Base-by-base conservation (phyloP, 1,140 invertebrate species). In the Drosophila pruinosa region DNA sequence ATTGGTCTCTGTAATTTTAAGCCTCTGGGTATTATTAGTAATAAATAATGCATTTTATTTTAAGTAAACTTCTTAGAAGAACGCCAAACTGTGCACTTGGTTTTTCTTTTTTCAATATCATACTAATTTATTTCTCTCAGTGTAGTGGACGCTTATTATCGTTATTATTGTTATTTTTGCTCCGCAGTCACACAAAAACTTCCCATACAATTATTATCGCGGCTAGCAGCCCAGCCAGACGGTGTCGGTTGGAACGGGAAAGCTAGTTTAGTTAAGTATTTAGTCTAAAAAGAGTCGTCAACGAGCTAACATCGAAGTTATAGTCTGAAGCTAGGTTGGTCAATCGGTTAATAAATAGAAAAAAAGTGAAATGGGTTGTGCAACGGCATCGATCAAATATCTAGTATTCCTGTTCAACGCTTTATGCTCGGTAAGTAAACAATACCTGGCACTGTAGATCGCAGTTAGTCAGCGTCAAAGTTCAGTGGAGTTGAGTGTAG, bases 341-440 rank as follows among this genome's bases (percentile, higher is more conserved):
- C 41, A 10, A n/a, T 6, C 14, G 19, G 19, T 28, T 36, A 64
- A 22, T 53, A 52, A 21, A 19, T 15, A 34, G 12, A 39, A 1
- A 7, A 22, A 10, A 52, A 50, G 17, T 12, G 34, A 38, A 61
- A 89, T 89, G 86, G 75, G 75, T 86, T 89, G 75, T 72, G 76
- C 75, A 64, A 78, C 78, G 57, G 39, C 59, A 26, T 64, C 68
- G 34, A 75, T 89, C 58, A 89, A 69, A 67, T 86, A 76, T 64
- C 39, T 89, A 41, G 71, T 75, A 8, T 81, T 89, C 28, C 39
- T 89, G 5, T 81, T 89, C 31, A 89, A 81, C 59, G 52, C 70
- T 2, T 43, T 89, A 15, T 81, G 83, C 38, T 62, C 69, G 79
- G 85, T 89, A 52, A 89, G 85, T 89, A 48, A 21, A n/a, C 19